Evolutionary conservation across 2,888 invertebrate species (phyloP).

Genomic region (Hypercompe scribonia): DNA sequence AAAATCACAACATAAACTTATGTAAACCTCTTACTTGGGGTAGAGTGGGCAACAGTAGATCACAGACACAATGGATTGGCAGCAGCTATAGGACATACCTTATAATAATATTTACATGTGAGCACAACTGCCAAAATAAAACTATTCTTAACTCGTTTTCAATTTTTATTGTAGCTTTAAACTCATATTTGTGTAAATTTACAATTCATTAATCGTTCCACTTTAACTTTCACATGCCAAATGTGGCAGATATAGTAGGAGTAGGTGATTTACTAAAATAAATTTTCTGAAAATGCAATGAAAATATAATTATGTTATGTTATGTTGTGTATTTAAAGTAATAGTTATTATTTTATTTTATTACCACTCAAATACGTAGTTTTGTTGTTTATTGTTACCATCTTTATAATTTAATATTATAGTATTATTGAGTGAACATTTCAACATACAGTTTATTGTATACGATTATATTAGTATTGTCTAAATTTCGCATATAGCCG

Average conservation of each 20-base stretch:
- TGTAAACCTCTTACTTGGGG: background rate
- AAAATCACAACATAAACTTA: background rate
- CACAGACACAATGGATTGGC: background rate
- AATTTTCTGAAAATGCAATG: background rate
- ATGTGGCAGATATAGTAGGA: background rate
- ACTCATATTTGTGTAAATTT: too few relatives aligned
- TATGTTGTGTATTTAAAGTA: background rate
- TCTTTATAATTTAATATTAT: background rate
- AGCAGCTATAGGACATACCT: too few relatives aligned
- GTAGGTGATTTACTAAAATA: background rate
- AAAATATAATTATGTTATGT: background rate
- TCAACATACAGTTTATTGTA: background rate
- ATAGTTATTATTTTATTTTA: background rate
- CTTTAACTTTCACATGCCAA: background rate
- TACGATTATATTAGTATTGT: background rate
- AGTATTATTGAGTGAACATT: background rate
- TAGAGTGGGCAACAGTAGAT: background rate
- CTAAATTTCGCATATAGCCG: background rate
- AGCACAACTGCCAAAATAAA: too few relatives aligned
- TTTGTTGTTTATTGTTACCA: background rate
- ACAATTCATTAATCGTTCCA: too few relatives aligned
- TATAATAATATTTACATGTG: too few relatives aligned
- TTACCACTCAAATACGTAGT: too few relatives aligned
- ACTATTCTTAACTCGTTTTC: background rate
- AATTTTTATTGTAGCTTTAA: background rate